These are phyloP conservation scores for Istiophorus platypterus DNA, from an alignment of 2,113 vertebrate genomes.

Conservation along the genomic window DNA sequence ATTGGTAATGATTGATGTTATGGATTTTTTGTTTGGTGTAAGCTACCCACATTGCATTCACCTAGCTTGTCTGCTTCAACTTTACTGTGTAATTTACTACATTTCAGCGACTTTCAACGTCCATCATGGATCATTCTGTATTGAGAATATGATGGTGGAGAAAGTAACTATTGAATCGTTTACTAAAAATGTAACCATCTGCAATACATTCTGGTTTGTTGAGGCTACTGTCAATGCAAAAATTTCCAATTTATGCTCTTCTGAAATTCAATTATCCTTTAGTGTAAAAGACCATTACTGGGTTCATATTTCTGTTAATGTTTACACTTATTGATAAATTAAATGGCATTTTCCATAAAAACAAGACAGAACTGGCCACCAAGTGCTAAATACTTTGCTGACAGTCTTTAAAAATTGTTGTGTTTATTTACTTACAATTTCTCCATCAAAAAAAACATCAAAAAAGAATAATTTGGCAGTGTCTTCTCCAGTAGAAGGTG, in stretches of 20 bases:
- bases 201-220: background rate
- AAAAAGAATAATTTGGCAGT: background rate
- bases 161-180: background rate
- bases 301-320: background rate
- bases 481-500: conserved; percentile 14
- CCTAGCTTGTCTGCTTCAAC: too few relatives aligned
- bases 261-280: background rate
- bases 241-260: background rate
- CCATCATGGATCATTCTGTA: background rate
- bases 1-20: background rate
- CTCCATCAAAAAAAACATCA: background rate
- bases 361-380: background rate
- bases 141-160: background rate
- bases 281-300: background rate
- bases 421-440: background rate
- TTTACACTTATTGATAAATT: background rate
- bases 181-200: background rate
- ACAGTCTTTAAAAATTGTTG: background rate
- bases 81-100: too few relatives aligned
- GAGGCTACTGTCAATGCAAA: background rate
- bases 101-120: too few relatives aligned
- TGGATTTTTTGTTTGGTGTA: too few relatives aligned
- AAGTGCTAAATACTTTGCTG: background rate
- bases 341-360: background rate
- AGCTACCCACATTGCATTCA: too few relatives aligned